Percentiles rank a stretch among this genome's conserved stretches.
Evolutionary conservation across 2,888 invertebrate genomes (phyloP).

Genomic region (Rutpela maculata): DNA sequence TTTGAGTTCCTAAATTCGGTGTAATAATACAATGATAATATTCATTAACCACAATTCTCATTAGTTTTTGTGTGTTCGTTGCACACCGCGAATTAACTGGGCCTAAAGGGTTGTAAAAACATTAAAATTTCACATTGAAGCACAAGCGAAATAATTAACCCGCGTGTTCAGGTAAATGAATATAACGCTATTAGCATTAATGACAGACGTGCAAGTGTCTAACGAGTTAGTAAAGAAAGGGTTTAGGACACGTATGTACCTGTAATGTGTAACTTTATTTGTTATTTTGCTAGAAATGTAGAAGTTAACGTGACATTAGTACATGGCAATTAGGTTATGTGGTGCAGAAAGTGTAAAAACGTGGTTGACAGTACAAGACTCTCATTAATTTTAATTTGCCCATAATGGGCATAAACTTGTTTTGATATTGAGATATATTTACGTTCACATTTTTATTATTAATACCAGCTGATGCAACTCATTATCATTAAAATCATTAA

Average conservation of each 20-base stretch:
- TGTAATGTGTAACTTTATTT: background rate
- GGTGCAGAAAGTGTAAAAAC: slow-evolving; percentile 3
- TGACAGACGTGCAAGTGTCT: background rate
- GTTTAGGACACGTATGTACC: slow-evolving; percentile 10
- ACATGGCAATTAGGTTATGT: background rate
- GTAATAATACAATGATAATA: background rate
- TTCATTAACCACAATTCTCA: background rate
- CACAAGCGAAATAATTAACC: background rate
- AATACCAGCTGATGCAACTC: slow-evolving; percentile 12
- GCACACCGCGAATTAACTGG: background rate
- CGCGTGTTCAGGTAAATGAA: slow-evolving; percentile 11
- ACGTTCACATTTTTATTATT: slow-evolving; percentile 25
- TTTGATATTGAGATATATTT: slow-evolving; percentile 5
- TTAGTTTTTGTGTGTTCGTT: background rate
- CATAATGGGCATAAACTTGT: background rate
- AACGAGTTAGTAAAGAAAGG: background rate
- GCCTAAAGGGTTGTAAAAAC: slow-evolving; percentile 6
- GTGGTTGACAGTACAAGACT: slow-evolving; percentile 7
- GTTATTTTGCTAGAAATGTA: background rate
- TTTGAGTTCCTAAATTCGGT: background rate
- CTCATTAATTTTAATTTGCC: slow-evolving; percentile 16
- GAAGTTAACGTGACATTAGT: background rate
- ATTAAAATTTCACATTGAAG: slow-evolving; percentile 10
- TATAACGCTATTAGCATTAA: slow-evolving; percentile 10
- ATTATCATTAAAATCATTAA: slow-evolving; percentile 13